A percentile compares a stretch with the other conserved stretches of the same genome.
Evolutionary conservation across 92 coral and sea anemone species (phyloP).

Genomic region (Virgularia gustaviana): DNA sequence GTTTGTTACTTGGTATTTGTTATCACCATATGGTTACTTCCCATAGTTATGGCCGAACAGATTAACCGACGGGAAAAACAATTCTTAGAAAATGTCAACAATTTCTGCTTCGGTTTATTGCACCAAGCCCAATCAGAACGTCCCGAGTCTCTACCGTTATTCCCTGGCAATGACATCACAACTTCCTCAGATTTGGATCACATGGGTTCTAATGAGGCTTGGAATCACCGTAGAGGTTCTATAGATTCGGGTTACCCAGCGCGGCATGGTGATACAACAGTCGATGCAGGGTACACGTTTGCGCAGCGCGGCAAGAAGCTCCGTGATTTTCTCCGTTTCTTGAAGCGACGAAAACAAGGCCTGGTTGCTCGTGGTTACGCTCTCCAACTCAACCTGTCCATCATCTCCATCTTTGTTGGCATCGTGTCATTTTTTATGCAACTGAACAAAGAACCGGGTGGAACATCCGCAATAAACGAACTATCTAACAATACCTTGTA

Average conservation of each 20-base stretch:
- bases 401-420: neutral
- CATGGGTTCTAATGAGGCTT: too few relatives aligned
- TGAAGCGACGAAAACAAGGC: slow-evolving; percentile 5
- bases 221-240: too few relatives aligned
- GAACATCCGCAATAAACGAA: too few relatives aligned
- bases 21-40: slow-evolving; percentile 12
- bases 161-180: too few relatives aligned
- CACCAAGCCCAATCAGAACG: too few relatives aligned
- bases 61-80: slow-evolving; percentile 20
- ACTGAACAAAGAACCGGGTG: neutral
- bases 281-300: too few relatives aligned
- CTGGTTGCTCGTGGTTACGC: slow-evolving; percentile 15
- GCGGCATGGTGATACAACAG: neutral
- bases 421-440: neutral
- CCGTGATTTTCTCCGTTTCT: slow-evolving; percentile 10
- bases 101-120: slow-evolving; percentile 10
- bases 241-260: too few relatives aligned
- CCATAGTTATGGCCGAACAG: neutral
- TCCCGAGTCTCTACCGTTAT: too few relatives aligned
- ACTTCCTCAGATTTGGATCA: too few relatives aligned
- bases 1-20: slow-evolving; percentile 26
- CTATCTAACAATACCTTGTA: too few relatives aligned
- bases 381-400: slow-evolving; percentile 5
- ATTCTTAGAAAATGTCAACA: slow-evolving; percentile 10
- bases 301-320: slow-evolving; percentile 14